Evolutionary conservation across 2,888 invertebrate species (phyloP), one percentile per base, ranked within the genome.

Genomic region (Hydrotaea cyrtoneurina): DNA sequence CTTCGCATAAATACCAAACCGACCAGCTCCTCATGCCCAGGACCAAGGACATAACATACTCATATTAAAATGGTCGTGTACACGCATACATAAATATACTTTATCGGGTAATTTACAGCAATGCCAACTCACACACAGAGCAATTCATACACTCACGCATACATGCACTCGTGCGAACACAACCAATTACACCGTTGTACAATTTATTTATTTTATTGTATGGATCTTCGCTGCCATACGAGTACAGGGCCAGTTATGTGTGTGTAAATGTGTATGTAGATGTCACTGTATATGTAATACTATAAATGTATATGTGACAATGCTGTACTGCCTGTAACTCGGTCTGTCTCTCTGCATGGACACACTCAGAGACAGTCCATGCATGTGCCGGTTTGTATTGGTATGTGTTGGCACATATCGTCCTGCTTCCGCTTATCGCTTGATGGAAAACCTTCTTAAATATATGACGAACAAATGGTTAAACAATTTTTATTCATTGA

Each of bases 401-500:
- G n/a, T n/a, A n/a, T 31, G 2, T 31, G 31, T 31, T 2, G 7
- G 31, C 31, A 31, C 21, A 5, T 50, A 50, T 50, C n/a, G 13
- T 43, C 50, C 1, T 50, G 13, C 59, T 21, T 55, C 23, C 59
- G n/a, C 0, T 59, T 59, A 59, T 59, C 55, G 13, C 3, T 55
- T 26, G 23, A 26, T 26, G 59, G 26, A 13, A 59, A 26, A 23
- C 23, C 11, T 59, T 59, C 10, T 59, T 59, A 55, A 21, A 55
- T 55, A 19, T 59, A 26, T 13, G 23, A 19, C 23, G 59, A 17
- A 50, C n/a, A 43, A 62, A 62, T 39, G 62, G 53, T 78, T 46
- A 75, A 78, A 78, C 62, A 79, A 83, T 79, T 80, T 66, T 83
- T 83, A 83, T 80, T 80, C 80, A 78, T 80, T 80, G 83, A 80